phyloP scores from a whole-genome alignment of 2,888 invertebrate genomes.

The Cremastinae sp. region DNA sequence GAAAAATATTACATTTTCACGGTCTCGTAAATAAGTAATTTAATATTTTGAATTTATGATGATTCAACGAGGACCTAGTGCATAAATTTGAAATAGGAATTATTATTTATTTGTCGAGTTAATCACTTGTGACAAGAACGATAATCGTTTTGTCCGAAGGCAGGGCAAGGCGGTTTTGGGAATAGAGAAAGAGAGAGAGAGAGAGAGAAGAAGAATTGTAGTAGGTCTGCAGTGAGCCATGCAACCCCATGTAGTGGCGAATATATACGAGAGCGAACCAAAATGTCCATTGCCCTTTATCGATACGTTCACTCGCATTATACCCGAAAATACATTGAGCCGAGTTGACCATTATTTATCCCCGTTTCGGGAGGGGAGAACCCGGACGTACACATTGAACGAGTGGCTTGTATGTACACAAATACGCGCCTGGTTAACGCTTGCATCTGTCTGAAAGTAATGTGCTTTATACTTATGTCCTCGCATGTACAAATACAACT shows the following conservation, averaged over 20 bases:
- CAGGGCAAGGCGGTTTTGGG: conserved; percentile 1
- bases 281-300: conserved; percentile 63
- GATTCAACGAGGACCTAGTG: neutral
- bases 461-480: conserved; percentile 44
- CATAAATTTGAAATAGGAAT: neutral
- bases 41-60: too few species aligned
- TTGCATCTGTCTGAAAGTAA: conserved; percentile 48
- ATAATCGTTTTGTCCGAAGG: conserved; percentile 27
- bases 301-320: conserved; percentile 67
- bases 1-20: too few species aligned
- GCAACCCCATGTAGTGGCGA: conserved; percentile 28
- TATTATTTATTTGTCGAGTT: conserved; percentile 40
- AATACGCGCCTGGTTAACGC: conserved; percentile 44
- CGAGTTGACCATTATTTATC: conserved; percentile 62
- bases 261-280: conserved; percentile 34
- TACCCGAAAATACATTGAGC: conserved; percentile 65
- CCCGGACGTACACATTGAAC: conserved; percentile 47
- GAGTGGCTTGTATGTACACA: conserved; percentile 43
- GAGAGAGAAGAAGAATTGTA: neutral
- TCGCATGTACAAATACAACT: conserved; percentile 36
- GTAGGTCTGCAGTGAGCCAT: conserved; percentile 21
- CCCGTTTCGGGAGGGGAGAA: conserved; percentile 46
- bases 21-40: too few species aligned
- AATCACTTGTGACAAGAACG: conserved; percentile 33
- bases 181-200: conserved; percentile 8